phyloP scores from a whole-genome alignment of 2,888 invertebrate species.

The Agrilus biguttatus region DNA sequence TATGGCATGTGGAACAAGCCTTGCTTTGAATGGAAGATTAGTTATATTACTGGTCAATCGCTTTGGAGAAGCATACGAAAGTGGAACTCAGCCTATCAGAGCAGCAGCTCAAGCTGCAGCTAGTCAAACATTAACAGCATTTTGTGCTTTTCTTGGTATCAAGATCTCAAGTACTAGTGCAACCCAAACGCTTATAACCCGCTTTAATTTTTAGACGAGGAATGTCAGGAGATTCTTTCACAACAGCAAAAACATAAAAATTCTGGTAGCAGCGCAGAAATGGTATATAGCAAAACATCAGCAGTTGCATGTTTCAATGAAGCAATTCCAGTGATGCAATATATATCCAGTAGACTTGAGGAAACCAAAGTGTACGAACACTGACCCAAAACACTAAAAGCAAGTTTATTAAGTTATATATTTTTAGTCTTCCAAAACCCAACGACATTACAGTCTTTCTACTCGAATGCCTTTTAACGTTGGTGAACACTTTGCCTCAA shows the following conservation, averaged over 20 bases:
- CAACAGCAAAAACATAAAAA: conserved; percentile 34
- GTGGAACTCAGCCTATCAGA: conserved; percentile 63
- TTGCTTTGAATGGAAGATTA: conserved; percentile 78
- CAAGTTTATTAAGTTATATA: not conserved
- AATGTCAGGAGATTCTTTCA: conserved; percentile 54
- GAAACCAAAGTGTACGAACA: conserved; percentile 55
- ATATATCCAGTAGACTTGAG: conserved; percentile 71
- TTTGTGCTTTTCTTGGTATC: conserved; percentile 65
- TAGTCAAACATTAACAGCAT: conserved; percentile 75
- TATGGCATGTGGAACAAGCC: conserved; percentile 75
- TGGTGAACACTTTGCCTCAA: conserved; percentile 70
- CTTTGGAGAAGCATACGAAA: conserved; percentile 69
- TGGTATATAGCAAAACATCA: conserved; percentile 40
- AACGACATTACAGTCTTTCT: conserved; percentile 60
- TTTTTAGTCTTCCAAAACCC: conserved; percentile 42
- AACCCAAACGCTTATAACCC: too few relatives aligned
- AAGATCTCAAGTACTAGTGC: not conserved
- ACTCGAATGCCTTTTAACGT: conserved; percentile 71
- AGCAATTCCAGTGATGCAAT: conserved; percentile 79
- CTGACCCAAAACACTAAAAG: not conserved
- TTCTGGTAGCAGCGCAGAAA: conserved; percentile 35
- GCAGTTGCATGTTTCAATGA: conserved; percentile 81
- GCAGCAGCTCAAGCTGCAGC: conserved; percentile 84
- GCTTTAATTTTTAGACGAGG: conserved; percentile 43
- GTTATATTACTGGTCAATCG: conserved; percentile 77